Base-by-base conservation (phyloP, 2,797 vertebrate genomes). In the Delichon dasypus region DNA sequence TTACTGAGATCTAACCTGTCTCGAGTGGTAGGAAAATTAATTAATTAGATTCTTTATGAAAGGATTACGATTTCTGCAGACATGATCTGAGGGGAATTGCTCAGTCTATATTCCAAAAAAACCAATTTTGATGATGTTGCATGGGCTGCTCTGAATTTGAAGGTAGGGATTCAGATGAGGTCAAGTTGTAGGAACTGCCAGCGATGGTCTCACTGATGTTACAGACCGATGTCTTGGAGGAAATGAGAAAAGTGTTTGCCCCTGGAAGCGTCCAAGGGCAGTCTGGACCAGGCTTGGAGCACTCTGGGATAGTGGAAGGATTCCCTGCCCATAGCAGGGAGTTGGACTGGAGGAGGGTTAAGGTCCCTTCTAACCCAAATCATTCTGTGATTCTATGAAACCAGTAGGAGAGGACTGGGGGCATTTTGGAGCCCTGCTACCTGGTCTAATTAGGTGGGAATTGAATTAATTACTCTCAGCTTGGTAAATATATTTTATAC, bases 281-380 rank as follows among this genome's bases (percentile, higher is more conserved):
- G 23, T 29, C 0, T 58, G 79, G 44, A 45, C 1, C 0, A 27
- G 38, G 45, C 20, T 64, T 38, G 23, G 50, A 83, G 27, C 14
- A 21, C 0, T 16, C 32, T 89, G 57, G n/a, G 11, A 5, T 0
- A 14, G 29, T 18, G 57, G 25, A 1, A 89, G 17, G 3, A 57
- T 51, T 65, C 65, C 38, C 44, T 57, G 21, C 10, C 11, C 29
- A 30, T 16, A 20, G 27, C 32, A 76, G 16, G 8, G 6, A 14
- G 6, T 67, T 44, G 71, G 1, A 64, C 11, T n/a, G 17, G 17
- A 58, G 26, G 29, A 7, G 3, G 2, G 51, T 40, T 8, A 44
- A 40, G 38, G 38, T 38, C 10, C 21, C 6, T 58, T 65, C 58
- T 38, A 11, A 34, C 5, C n/a, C 44, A 70, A 44, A 36, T 25